A percentile compares a stretch with the other conserved stretches of the same genome.
phyloP scores from a whole-genome alignment of 2,797 vertebrate species.

The Pseudochirops corinnae region DNA sequence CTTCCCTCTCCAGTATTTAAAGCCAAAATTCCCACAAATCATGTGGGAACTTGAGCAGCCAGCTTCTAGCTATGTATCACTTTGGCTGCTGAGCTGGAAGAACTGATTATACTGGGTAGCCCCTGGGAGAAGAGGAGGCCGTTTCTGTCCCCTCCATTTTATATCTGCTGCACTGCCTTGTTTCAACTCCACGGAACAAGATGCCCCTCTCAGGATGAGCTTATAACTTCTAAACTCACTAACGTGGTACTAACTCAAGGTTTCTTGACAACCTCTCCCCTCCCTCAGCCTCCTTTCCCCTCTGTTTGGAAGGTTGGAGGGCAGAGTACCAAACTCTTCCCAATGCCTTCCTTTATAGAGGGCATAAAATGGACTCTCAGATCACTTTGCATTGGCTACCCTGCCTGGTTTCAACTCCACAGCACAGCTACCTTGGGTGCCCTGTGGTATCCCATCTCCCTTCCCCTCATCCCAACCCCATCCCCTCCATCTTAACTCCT shows the following conservation, averaged over 20 bases:
- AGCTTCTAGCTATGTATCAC: background rate
- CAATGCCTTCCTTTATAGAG: background rate
- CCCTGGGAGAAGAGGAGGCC: background rate
- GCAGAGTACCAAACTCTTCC: background rate
- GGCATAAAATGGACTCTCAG: background rate
- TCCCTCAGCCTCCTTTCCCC: background rate
- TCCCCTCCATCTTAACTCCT: background rate
- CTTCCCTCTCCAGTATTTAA: background rate
- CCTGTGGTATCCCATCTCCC: background rate
- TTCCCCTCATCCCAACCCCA: background rate
- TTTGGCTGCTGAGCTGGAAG: background rate
- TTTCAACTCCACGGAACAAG: background rate
- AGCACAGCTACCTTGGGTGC: background rate
- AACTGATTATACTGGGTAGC: background rate
- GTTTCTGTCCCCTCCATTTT: background rate
- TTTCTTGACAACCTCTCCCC: background rate
- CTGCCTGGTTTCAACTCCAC: background rate
- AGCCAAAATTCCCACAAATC: background rate
- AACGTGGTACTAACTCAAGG: background rate
- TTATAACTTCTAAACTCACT: background rate
- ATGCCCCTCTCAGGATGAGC: background rate
- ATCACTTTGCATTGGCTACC: background rate
- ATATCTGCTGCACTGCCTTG: background rate
- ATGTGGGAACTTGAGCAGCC: background rate
- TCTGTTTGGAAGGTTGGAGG: background rate